A percentile compares a stretch with the other conserved stretches of the same genome.
Evolutionary conservation across 2,113 vertebrate genomes (phyloP).

Genomic region (Mandrillus leucophaeus): DNA sequence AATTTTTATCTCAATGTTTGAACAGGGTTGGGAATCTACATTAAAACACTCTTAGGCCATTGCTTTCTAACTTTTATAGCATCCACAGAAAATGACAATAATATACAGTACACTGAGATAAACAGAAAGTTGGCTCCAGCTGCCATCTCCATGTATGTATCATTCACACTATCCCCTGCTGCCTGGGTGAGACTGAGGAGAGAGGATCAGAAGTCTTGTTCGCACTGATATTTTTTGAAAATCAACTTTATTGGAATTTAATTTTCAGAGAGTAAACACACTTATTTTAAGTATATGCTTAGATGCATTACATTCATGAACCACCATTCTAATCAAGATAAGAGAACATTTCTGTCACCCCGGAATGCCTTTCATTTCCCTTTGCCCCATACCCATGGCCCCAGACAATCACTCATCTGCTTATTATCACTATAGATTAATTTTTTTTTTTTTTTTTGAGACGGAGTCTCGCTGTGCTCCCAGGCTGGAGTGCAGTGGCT

Average conservation of each 20-base stretch:
- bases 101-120: not conserved
- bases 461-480: no score
- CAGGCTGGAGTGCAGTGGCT: no score
- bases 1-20: not conserved
- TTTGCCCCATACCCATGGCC: no score
- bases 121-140: not conserved
- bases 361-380: not conserved
- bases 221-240: not conserved
- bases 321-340: no score
- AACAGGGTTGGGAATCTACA: not conserved
- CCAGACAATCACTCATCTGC: no score
- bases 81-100: not conserved
- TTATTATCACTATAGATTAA: not conserved
- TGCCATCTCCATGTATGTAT: no score
- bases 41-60: not conserved
- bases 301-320: no score
- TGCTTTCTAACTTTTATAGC: not conserved
- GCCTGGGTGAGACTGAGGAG: not conserved
- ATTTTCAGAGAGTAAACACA: not conserved
- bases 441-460: not conserved
- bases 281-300: not conserved
- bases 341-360: not conserved
- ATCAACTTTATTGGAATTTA: not conserved
- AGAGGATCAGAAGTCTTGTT: not conserved
- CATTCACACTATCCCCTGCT: rapidly evolving